These are phyloP conservation scores for Cephalopterus ornatus DNA, from an alignment of 2,113 vertebrate species.

Conservation along the genomic window DNA sequence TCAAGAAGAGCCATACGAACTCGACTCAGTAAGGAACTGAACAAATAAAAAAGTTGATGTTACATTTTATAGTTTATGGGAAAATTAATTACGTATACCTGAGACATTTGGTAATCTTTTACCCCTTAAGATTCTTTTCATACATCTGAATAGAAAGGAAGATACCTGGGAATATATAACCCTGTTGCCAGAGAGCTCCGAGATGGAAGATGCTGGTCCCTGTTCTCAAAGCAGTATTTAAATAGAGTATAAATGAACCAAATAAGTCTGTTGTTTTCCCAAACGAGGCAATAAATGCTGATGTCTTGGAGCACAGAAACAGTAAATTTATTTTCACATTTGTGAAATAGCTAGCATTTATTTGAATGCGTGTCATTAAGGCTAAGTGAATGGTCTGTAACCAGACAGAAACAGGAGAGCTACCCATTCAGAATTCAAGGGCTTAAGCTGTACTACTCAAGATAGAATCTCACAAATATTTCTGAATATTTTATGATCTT, in stretches of 20 bases:
- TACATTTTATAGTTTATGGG: neutral
- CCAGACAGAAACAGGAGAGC: neutral
- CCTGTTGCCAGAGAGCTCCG: neutral
- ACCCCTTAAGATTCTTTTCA: neutral
- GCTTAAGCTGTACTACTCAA: constrained; percentile 2
- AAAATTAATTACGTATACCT: neutral
- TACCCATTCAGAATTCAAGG: constrained; percentile 48
- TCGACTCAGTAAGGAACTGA: neutral
- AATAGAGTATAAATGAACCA: constrained; percentile 27
- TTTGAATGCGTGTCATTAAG: constrained; percentile 27
- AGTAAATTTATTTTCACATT: constrained; percentile 56
- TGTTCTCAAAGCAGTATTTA: constrained; percentile 1
- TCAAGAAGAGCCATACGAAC: constrained; percentile 33
- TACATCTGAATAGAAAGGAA: neutral
- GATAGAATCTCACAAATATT: constrained; percentile 46
- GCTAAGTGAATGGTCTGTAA: constrained; percentile 50
- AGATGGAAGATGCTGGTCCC: neutral
- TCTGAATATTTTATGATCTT: constrained; percentile 52
- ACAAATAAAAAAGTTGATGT: neutral
- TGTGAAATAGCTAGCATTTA: constrained; percentile 16
- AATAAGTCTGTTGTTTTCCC: neutral
- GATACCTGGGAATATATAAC: neutral
- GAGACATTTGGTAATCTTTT: neutral
- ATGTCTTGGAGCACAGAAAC: constrained; percentile 25
- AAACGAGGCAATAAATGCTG: constrained; percentile 41